These are phyloP conservation scores for Prunella strophiata DNA, from an alignment of 2,797 vertebrate species.

Conservation along the genomic window DNA sequence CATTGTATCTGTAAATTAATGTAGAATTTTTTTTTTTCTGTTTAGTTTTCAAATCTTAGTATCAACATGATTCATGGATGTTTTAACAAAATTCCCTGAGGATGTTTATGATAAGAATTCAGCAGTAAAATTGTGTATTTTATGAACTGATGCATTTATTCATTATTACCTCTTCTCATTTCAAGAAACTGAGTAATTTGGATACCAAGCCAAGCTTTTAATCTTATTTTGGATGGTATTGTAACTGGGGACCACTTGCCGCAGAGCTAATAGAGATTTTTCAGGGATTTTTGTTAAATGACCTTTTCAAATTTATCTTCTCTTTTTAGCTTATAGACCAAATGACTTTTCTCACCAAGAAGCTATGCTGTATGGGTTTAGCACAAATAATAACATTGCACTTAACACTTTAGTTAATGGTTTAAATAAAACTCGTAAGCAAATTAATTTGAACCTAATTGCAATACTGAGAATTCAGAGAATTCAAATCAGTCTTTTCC, in stretches of 20 bases:
- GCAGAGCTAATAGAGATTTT: constrained; percentile 10
- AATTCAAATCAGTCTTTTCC: constrained; percentile 13
- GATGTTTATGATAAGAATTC: neutral
- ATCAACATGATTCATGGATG: neutral
- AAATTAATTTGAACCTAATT: neutral
- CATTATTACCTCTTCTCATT: neutral
- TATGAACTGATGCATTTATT: constrained; percentile 5
- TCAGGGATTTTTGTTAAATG: constrained; percentile 4
- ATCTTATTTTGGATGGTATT: constrained; percentile 20
- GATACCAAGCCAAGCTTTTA: constrained; percentile 9
- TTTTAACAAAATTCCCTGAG: neutral
- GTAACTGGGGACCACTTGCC: neutral
- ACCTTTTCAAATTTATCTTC: neutral
- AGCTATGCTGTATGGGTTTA: neutral
- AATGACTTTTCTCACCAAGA: neutral
- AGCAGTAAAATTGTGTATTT: neutral
- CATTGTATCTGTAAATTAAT: constrained; percentile 18
- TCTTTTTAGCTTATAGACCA: neutral
- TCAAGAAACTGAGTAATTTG: constrained; percentile 39
- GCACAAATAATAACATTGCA: neutral
- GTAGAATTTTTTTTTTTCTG: neutral
- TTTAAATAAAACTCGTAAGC: neutral
- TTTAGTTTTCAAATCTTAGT: constrained; percentile 6
- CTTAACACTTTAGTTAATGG: neutral
- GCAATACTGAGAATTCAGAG: neutral